Percentiles rank a stretch among this genome's conserved stretches.
phyloP scores from a whole-genome alignment of 2,797 vertebrate genomes.

The Microctenopoma steveboyesi region DNA sequence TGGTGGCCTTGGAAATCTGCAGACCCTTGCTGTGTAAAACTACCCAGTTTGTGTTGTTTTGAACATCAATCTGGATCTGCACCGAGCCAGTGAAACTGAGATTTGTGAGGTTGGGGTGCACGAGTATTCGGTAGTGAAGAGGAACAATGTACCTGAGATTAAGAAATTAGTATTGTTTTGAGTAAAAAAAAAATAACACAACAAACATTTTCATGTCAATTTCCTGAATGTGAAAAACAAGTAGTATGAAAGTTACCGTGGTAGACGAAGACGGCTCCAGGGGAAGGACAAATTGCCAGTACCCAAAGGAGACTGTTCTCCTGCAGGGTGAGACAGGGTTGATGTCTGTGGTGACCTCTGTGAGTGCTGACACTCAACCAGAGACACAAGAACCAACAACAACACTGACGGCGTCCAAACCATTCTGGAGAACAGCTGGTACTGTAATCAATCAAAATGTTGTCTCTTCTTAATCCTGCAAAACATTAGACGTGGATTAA shows the following conservation, averaged over 20 bases:
- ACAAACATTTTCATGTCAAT: background rate
- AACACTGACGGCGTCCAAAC: slow-evolving; percentile 55
- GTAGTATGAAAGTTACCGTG: slow-evolving; percentile 51
- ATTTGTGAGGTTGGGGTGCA: slow-evolving; percentile 83
- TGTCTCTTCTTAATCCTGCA: slow-evolving; percentile 56
- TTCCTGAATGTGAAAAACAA: background rate
- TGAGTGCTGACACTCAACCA: slow-evolving; percentile 48
- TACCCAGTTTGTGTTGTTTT: slow-evolving; percentile 83
- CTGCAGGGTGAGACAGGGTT: slow-evolving; percentile 40
- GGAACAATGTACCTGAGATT: slow-evolving; percentile 80
- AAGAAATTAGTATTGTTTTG: slow-evolving; percentile 37
- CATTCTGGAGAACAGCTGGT: slow-evolving; percentile 51
- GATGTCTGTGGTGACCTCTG: slow-evolving; percentile 46
- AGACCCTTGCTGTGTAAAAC: slow-evolving; percentile 83
- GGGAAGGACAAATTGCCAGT: slow-evolving; percentile 81
- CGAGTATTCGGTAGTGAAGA: slow-evolving; percentile 79
- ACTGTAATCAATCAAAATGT: slow-evolving; percentile 20
- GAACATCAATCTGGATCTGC: slow-evolving; percentile 80
- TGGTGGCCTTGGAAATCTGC: slow-evolving; percentile 77
- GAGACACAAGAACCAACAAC: slow-evolving; percentile 46
- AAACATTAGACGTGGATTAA: slow-evolving; percentile 27
- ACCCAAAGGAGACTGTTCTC: slow-evolving; percentile 60
- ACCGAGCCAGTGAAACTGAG: slow-evolving; percentile 80
- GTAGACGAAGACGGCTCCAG: slow-evolving; percentile 80
- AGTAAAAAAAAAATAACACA: background rate